phyloP scores from a whole-genome alignment of 2,888 invertebrate genomes.

The Calephelis perditalis region DNA sequence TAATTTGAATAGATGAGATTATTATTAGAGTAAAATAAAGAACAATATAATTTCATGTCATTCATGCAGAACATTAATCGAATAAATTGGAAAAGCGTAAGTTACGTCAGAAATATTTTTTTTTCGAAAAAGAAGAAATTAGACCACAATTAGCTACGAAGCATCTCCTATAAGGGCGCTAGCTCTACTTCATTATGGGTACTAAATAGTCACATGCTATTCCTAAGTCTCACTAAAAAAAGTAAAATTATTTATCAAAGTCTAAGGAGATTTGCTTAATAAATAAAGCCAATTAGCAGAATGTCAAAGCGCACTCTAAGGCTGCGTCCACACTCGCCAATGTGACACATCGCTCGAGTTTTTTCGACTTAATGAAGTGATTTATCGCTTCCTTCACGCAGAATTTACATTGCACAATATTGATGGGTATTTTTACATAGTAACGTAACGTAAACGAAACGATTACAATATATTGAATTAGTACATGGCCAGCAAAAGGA shows the following conservation, averaged over 20 bases:
- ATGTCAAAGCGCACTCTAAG: slow-evolving; percentile 13
- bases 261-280: slow-evolving; percentile 11
- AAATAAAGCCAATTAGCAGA: slow-evolving; percentile 18
- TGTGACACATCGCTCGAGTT: slow-evolving; percentile 32
- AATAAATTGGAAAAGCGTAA: no score
- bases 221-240: background rate
- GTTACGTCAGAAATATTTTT: no score
- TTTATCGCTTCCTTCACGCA: slow-evolving; percentile 56
- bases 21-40: no score
- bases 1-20: no score
- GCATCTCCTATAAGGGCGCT: no score
- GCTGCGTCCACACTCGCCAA: slow-evolving; percentile 9
- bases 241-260: background rate
- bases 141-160: no score
- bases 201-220: background rate
- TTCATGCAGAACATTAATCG: no score
- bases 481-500: background rate
- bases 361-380: slow-evolving; percentile 49
- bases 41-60: no score
- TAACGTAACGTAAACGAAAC: slow-evolving; percentile 17
- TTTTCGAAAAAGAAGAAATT: no score
- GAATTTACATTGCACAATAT: slow-evolving; percentile 46
- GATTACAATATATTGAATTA: slow-evolving; percentile 14
- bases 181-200: no score
- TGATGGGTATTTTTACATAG: slow-evolving; percentile 28